Conservation (phyloP, 2,888 invertebrate genomes). For the Luperina nickerlii region DNA sequence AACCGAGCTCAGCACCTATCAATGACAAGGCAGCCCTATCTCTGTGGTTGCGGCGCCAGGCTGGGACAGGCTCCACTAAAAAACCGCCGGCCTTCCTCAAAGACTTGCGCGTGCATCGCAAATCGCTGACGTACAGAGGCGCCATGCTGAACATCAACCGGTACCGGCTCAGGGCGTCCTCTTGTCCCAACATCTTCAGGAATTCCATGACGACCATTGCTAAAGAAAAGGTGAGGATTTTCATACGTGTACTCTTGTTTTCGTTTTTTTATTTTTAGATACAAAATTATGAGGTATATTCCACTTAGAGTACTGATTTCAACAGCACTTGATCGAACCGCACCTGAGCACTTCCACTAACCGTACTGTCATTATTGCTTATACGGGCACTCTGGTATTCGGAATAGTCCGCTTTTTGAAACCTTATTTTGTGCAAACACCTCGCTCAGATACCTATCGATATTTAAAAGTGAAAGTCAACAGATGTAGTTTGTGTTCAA, state of each 20-base stretch:
- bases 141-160: slow-evolving; percentile 96
- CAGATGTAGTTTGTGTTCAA: no score
- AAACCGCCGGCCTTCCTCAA: slow-evolving; percentile 93
- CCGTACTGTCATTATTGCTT: not conserved
- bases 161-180: slow-evolving; percentile 95
- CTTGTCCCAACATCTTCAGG: slow-evolving; percentile 97
- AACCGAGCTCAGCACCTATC: slow-evolving; percentile 71
- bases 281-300: not conserved
- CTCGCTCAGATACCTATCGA: not conserved
- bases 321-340: no score
- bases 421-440: not conserved
- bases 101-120: slow-evolving; percentile 93
- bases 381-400: not conserved
- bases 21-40: slow-evolving; percentile 88
- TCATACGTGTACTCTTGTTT: not conserved
- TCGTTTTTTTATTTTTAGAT: not conserved
- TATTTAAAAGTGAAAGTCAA: not conserved
- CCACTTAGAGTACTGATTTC: no score
- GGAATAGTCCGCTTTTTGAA: not conserved
- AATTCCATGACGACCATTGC: slow-evolving; percentile 96
- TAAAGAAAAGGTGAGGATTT: slow-evolving; percentile 92
- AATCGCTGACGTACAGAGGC: slow-evolving; percentile 95
- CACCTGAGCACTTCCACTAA: no score
- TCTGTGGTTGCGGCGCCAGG: slow-evolving; percentile 90
- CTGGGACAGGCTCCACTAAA: slow-evolving; percentile 81